Evolutionary conservation across 2,113 vertebrate species (phyloP).

Genomic region (Nothoprocta perdicaria): DNA sequence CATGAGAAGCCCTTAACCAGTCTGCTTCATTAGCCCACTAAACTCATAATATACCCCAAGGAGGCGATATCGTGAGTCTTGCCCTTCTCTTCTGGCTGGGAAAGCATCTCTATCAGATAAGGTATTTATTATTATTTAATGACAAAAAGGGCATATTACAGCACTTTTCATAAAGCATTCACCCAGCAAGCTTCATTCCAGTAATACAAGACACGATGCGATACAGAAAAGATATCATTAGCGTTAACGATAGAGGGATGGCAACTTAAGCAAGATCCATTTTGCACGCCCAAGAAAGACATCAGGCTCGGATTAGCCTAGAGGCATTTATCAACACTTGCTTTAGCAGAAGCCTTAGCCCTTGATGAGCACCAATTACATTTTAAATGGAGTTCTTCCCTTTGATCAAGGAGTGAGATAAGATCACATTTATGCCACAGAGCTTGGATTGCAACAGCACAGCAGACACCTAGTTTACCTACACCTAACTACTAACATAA

Average conservation of each 20-base stretch:
- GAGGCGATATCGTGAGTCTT: background rate
- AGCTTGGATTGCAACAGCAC: slow-evolving; percentile 38
- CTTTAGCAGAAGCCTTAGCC: slow-evolving; percentile 29
- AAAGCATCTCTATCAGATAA: background rate
- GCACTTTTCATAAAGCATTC: background rate
- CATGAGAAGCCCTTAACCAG: background rate
- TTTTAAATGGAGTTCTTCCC: slow-evolving; percentile 17
- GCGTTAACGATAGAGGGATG: background rate
- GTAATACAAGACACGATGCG: background rate
- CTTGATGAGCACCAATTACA: slow-evolving; percentile 54
- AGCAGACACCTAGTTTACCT: background rate
- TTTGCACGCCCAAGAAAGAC: slow-evolving; percentile 9
- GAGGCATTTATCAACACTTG: slow-evolving; percentile 13
- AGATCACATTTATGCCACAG: slow-evolving; percentile 28
- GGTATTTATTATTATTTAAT: background rate
- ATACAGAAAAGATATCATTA: background rate
- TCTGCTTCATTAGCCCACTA: background rate
- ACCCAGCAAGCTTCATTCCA: background rate
- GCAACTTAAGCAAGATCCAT: slow-evolving; percentile 21
- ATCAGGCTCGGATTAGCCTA: slow-evolving; percentile 15
- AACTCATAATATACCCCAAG: background rate
- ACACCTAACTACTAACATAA: background rate
- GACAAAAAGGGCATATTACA: background rate
- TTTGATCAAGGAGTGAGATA: slow-evolving; percentile 63
- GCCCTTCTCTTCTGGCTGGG: background rate